A percentile compares a stretch with the other conserved stretches of the same genome.
These are phyloP conservation scores for Gymnocephalus cernua DNA, from an alignment of 2,113 vertebrate species.

Conservation along the genomic window DNA sequence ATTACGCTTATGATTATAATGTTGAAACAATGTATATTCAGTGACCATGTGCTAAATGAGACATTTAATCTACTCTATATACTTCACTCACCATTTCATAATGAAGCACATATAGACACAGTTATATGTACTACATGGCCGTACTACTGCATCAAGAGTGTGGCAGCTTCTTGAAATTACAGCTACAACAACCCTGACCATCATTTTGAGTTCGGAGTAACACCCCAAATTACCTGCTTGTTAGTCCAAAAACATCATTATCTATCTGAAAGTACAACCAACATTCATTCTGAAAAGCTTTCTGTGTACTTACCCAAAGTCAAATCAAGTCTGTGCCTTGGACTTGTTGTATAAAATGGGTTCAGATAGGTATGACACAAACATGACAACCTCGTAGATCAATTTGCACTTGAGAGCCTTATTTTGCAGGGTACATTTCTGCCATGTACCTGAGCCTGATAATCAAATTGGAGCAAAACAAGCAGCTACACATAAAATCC, in stretches of 20 bases:
- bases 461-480: conserved; percentile 65
- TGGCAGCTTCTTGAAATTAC: neutral
- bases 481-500: conserved; percentile 26
- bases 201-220: neutral
- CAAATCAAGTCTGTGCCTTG: conserved; percentile 21
- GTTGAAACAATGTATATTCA: neutral
- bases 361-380: conserved; percentile 35
- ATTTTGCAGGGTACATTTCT: neutral
- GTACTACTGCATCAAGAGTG: neutral
- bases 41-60: neutral
- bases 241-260: conserved; percentile 28
- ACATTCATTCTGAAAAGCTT: neutral
- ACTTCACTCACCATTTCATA: neutral
- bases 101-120: neutral
- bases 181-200: neutral
- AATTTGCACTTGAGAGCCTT: conserved; percentile 46
- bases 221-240: conserved; percentile 2
- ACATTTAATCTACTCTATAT: neutral
- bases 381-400: conserved; percentile 26
- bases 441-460: conserved; percentile 24
- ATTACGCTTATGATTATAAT: neutral
- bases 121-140: neutral
- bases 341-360: conserved; percentile 25
- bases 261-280: neutral
- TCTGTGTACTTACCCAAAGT: conserved; percentile 7